A percentile compares a stretch with the other conserved stretches of the same genome.
Evolutionary conservation across 2,113 vertebrate species (phyloP).

Genomic region (Grus americana): DNA sequence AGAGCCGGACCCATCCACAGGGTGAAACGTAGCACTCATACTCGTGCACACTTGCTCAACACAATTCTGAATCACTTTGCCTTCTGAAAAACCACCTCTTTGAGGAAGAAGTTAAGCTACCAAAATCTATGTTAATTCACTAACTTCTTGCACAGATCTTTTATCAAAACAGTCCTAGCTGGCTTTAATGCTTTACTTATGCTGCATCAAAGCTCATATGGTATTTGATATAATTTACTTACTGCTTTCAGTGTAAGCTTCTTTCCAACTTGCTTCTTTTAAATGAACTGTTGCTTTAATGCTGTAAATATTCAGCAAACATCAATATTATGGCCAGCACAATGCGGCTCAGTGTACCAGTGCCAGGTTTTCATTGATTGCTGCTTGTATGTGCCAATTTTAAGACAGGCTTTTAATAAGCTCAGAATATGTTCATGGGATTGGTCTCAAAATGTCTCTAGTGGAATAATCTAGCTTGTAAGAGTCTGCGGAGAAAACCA

Average conservation of each 20-base stretch:
- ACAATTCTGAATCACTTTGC: background rate
- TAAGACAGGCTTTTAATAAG: constrained; percentile 69
- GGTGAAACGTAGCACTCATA: background rate
- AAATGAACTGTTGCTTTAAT: constrained; percentile 42
- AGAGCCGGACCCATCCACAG: background rate
- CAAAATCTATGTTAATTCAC: background rate
- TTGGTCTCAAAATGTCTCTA: constrained; percentile 62
- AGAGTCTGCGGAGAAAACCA: constrained; percentile 23
- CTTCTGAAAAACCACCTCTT: background rate
- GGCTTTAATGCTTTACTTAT: constrained; percentile 4
- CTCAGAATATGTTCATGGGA: constrained; percentile 55
- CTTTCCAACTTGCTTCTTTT: constrained; percentile 43
- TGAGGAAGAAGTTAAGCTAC: background rate
- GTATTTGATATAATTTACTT: constrained; percentile 22
- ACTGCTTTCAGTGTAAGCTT: constrained; percentile 1
- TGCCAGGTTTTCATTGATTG: constrained; percentile 63
- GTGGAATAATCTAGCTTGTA: constrained; percentile 51
- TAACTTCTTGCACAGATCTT: background rate
- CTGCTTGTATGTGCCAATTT: constrained; percentile 49
- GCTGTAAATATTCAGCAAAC: constrained; percentile 34
- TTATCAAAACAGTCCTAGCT: background rate
- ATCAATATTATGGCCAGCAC: constrained; percentile 60
- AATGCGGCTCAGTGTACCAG: constrained; percentile 27
- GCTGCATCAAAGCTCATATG: background rate
- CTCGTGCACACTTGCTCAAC: background rate